phyloP scores from a whole-genome alignment of 2,797 vertebrate genomes.

The Clarias fuscus region DNA sequence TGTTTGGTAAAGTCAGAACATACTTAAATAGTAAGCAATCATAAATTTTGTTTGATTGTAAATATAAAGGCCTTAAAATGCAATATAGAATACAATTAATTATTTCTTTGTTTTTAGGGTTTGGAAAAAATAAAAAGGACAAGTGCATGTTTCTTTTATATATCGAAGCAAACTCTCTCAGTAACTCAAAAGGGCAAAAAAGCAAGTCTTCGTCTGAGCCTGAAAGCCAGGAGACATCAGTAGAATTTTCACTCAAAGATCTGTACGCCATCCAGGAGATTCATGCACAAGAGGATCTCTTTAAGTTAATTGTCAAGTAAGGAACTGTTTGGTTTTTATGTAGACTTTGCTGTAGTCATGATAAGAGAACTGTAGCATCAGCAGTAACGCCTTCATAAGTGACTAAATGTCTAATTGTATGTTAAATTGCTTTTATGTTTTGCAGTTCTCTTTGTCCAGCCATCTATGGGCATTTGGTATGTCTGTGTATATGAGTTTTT shows the following conservation, averaged over 20 bases:
- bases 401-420: constrained; percentile 8
- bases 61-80: neutral
- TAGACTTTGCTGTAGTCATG: neutral
- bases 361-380: neutral
- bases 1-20: neutral
- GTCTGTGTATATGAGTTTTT: constrained; percentile 46
- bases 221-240: constrained; percentile 69
- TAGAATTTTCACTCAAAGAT: constrained; percentile 96
- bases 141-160: constrained; percentile 97
- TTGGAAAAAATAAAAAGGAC: constrained; percentile 86
- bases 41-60: neutral
- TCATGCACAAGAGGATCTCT: constrained; percentile 83
- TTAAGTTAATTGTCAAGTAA: constrained; percentile 77
- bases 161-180: constrained; percentile 92
- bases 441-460: constrained; percentile 94
- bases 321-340: constrained; percentile 32
- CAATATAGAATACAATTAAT: neutral
- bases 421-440: constrained; percentile 38
- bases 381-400: neutral
- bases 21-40: neutral
- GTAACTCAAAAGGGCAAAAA: constrained; percentile 92
- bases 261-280: constrained; percentile 96
- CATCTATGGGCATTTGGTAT: constrained; percentile 96
- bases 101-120: constrained; percentile 67
- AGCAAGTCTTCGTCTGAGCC: constrained; percentile 71